Conservation (phyloP, 2,888 invertebrate genomes). For the Trissolcus japonicus region DNA sequence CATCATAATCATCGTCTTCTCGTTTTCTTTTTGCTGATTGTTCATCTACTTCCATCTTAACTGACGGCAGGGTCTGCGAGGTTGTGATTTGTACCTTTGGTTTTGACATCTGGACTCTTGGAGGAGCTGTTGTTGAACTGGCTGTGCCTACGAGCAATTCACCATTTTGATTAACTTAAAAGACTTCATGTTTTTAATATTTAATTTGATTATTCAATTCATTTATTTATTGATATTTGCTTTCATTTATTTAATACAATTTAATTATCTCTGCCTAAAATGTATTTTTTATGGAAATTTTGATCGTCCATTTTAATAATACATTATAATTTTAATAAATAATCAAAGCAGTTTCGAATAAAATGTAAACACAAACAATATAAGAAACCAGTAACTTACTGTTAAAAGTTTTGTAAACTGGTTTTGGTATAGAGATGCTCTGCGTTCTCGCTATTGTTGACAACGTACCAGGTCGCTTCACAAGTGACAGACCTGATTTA, state of each 20-base stretch:
- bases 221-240: no score
- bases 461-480: conserved; percentile 78
- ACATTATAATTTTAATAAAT: background rate
- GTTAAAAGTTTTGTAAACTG: conserved; percentile 83
- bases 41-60: conserved; percentile 71
- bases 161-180: background rate
- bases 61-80: conserved; percentile 64
- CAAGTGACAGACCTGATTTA: conserved; percentile 78
- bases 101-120: conserved; percentile 67
- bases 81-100: conserved; percentile 72
- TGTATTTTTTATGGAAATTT: no score
- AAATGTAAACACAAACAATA: background rate
- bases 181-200: background rate
- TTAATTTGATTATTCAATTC: no score
- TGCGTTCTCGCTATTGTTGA: conserved; percentile 81
- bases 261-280: no score
- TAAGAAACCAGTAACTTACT: conserved; percentile 36
- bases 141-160: conserved; percentile 23
- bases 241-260: no score
- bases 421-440: conserved; percentile 85
- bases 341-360: background rate
- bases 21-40: conserved; percentile 69
- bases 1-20: conserved; percentile 73
- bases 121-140: conserved; percentile 61
- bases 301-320: no score